Evolutionary conservation across 2,113 vertebrate genomes (phyloP).

Genomic region (Megalops atlanticus): DNA sequence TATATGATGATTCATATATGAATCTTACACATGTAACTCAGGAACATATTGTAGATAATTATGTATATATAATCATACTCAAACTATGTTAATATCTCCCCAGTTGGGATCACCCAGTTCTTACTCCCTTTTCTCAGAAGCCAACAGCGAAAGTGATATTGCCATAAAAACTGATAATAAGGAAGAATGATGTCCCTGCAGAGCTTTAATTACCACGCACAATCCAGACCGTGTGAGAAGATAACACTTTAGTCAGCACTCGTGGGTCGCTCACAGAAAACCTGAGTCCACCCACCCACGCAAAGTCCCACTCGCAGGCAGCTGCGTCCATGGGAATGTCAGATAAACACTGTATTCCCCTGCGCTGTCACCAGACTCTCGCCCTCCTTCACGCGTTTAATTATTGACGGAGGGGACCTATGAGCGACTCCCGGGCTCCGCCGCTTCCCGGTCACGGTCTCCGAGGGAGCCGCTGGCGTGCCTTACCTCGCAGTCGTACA

Average conservation of each 20-base stretch:
- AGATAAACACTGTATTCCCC: neutral
- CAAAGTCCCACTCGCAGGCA: neutral
- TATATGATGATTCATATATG: no score
- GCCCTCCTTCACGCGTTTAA: conserved; percentile 10
- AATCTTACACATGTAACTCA: no score
- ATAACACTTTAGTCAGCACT: neutral
- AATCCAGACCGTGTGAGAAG: neutral
- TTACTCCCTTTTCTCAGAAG: neutral
- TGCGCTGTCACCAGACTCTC: conserved; percentile 9
- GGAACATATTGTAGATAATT: neutral
- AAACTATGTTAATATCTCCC: neutral
- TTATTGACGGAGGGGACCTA: conserved; percentile 13
- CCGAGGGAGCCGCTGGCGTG: neutral
- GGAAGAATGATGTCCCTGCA: neutral
- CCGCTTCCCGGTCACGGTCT: neutral
- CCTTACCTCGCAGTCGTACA: conserved; percentile 88
- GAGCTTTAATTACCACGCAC: neutral
- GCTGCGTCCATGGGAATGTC: neutral
- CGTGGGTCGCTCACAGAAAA: neutral
- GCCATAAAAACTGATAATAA: neutral
- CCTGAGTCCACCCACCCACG: neutral
- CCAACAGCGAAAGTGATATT: neutral
- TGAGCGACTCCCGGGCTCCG: neutral
- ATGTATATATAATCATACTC: neutral
- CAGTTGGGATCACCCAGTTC: neutral